Evolutionary conservation across 2,888 invertebrate species (phyloP).

Genomic region (Sesia apiformis): DNA sequence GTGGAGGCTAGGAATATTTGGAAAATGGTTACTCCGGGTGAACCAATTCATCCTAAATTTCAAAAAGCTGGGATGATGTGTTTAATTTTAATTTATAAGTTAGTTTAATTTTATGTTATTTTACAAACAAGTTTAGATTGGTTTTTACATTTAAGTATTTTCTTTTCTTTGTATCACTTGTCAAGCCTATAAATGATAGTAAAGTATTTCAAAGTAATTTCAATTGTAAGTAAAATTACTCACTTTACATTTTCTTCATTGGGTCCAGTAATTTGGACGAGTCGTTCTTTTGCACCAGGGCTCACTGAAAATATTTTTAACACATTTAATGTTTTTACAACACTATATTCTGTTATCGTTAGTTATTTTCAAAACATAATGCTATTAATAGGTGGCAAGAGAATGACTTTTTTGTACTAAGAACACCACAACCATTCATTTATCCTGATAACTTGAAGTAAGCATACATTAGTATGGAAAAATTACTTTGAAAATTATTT

Average conservation of each 20-base stretch:
- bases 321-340: too few species aligned
- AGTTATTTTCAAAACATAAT: neutral
- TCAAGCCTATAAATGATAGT: too few species aligned
- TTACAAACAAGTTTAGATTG: neutral
- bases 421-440: neutral
- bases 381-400: neutral
- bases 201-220: neutral
- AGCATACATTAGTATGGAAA: too few species aligned
- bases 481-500: too few species aligned
- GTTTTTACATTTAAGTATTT: too few species aligned
- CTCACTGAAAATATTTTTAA: slow-evolving; percentile 79
- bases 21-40: too few species aligned
- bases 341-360: too few species aligned
- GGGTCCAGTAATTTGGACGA: slow-evolving; percentile 96
- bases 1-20: too few species aligned
- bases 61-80: too few species aligned
- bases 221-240: slow-evolving; percentile 34
- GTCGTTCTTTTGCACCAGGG: slow-evolving; percentile 94
- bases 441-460: too few species aligned
- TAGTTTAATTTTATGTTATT: neutral
- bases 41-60: too few species aligned
- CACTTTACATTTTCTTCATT: slow-evolving; percentile 95
- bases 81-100: neutral
- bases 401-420: neutral
- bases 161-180: too few species aligned